These are phyloP conservation scores for Hylia prasina DNA, from an alignment of 2,113 vertebrate species.

Conservation along the genomic window DNA sequence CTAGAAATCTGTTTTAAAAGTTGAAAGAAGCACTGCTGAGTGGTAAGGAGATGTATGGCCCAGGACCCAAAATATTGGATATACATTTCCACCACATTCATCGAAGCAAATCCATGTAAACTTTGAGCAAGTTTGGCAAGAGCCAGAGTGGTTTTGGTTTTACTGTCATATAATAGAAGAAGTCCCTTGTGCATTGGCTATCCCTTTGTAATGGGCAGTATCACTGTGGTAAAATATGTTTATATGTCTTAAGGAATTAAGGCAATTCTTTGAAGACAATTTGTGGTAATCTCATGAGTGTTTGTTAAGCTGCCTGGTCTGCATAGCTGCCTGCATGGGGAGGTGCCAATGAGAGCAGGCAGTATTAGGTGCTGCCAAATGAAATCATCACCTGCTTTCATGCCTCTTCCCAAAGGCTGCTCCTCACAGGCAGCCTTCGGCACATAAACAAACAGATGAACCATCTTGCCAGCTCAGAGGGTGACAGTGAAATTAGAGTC, in stretches of 20 bases:
- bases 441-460: neutral
- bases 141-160: neutral
- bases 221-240: conserved; percentile 28
- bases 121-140: conserved; percentile 4
- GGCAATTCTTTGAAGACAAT: conserved; percentile 59
- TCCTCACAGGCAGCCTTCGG: neutral
- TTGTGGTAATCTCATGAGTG: conserved; percentile 24
- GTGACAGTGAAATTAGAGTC: conserved; percentile 1
- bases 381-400: conserved; percentile 28
- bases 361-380: conserved; percentile 21
- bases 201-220: conserved; percentile 40
- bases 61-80: neutral
- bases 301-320: conserved; percentile 10
- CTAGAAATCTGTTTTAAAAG: neutral
- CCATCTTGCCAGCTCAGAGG: neutral
- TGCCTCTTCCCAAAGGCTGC: neutral
- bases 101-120: neutral
- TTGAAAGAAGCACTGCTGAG: neutral
- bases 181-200: neutral
- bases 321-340: conserved; percentile 31
- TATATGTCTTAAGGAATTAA: conserved; percentile 56
- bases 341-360: conserved; percentile 24
- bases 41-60: neutral
- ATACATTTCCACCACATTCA: conserved; percentile 34
- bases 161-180: neutral